Evolutionary conservation across 2,888 invertebrate species (phyloP), one percentile per base, ranked within the genome.

Genomic region (Schizotus pectinicornis): DNA sequence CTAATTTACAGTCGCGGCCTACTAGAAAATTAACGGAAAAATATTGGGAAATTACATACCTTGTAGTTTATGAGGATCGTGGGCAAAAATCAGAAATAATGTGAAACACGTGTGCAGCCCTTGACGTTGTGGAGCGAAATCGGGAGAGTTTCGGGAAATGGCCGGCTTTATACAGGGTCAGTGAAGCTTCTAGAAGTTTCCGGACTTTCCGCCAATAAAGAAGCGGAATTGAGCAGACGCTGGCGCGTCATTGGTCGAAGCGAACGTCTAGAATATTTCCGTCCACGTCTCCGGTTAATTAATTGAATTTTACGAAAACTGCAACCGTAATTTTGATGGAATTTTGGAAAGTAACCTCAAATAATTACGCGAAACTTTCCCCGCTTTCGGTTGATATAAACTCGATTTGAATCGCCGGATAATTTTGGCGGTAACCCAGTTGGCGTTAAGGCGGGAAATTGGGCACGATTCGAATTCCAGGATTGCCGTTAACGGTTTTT

Each of bases 131-230:
- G 67, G 57, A 62, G 69, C 69, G 73, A 74, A 79, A 77, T 77
- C 74, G 68, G 61, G 59, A 51, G 61, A 22, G 12, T 49, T 49
- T 11, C 7, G 9, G 7, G 11, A 42, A 35, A 51, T 50, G 76
- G 76, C 76, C 64, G 77, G 69, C 74, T 80, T 79, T 79, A 79
- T 76, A 60, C 61, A 57, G 56, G 64, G 67, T 64, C 72, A 64
- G 57, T 65, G 70, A 67, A 62, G 63, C 61, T 77, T 78, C 78
- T 73, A 75, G 79, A 79, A 79, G 51, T 59, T 75, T 77, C 75
- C 61, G 65, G 35, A 11, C 14, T 30, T 22, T 13, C 53, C 47
- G 63, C 77, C 77, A 77, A 77, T 76, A 53, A 66, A 34, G 61
- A 37, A 41, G 43, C 50, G 54, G 56, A 46, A 51, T 59, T 49